phyloP scores from a whole-genome alignment of 2,797 vertebrate genomes.

The Tenualosa thibaudeaui region DNA sequence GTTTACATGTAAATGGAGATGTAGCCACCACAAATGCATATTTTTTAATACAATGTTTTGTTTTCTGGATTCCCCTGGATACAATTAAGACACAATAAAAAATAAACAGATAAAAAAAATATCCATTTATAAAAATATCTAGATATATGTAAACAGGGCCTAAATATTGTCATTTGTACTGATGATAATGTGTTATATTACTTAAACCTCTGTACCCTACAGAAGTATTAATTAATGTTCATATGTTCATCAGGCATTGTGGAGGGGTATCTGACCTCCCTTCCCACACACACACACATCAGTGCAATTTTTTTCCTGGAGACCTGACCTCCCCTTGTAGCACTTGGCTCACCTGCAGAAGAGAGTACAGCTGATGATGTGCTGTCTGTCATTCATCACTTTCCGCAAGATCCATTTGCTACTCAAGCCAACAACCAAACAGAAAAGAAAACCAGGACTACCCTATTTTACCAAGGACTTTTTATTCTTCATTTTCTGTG shows the following conservation, averaged over 20 bases:
- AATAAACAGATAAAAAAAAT: too few relatives aligned
- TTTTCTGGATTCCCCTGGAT: too few relatives aligned
- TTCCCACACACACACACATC: neutral
- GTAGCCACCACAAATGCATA: too few relatives aligned
- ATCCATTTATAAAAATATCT: too few relatives aligned
- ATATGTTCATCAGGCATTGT: neutral
- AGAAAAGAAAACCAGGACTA: neutral
- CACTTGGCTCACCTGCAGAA: conserved; percentile 27
- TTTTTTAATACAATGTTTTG: too few relatives aligned
- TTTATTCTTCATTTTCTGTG: conserved; percentile 15
- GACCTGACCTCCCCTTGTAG: conserved; percentile 19
- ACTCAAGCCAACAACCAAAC: neutral
- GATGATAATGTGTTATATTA: too few relatives aligned
- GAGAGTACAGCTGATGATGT: neutral
- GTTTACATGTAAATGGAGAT: too few relatives aligned
- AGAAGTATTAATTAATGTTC: neutral
- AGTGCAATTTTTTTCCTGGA: conserved; percentile 23
- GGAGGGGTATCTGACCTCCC: neutral
- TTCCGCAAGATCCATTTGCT: neutral
- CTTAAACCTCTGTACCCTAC: too few relatives aligned
- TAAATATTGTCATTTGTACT: too few relatives aligned
- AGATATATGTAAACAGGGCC: too few relatives aligned
- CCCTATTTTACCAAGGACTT: neutral
- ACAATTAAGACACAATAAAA: too few relatives aligned
- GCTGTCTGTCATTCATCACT: neutral